Evolutionary conservation across 2,888 invertebrate species (phyloP).

Genomic region (Drosophila picticornis): DNA sequence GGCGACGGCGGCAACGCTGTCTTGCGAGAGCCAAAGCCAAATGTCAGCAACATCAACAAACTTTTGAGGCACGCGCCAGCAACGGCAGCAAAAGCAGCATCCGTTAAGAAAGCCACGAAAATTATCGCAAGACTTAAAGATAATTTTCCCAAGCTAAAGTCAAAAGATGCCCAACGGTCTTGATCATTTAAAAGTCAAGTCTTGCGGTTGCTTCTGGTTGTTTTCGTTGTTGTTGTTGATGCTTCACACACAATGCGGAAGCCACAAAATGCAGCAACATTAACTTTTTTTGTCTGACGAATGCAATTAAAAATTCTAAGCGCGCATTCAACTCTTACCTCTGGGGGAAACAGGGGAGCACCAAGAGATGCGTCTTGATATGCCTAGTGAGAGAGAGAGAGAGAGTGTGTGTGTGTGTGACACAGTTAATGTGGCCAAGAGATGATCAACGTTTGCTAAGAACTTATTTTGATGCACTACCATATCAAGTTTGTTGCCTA

Average conservation of each 20-base stretch:
- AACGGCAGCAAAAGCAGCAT: slow-evolving; percentile 16
- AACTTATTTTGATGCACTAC: slow-evolving; percentile 8
- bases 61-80: slow-evolving; percentile 49
- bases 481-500: slow-evolving; percentile 70
- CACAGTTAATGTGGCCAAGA: slow-evolving; percentile 54
- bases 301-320: slow-evolving; percentile 80
- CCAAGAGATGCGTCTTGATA: slow-evolving; percentile 13
- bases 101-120: slow-evolving; percentile 57
- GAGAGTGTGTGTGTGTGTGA: slow-evolving; percentile 45
- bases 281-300: slow-evolving; percentile 43
- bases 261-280: slow-evolving; percentile 63
- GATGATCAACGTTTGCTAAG: slow-evolving; percentile 27
- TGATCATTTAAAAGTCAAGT: slow-evolving; percentile 32
- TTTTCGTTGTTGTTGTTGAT: slow-evolving; percentile 2
- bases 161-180: slow-evolving; percentile 55
- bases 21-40: slow-evolving; percentile 23
- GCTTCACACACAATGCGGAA: slow-evolving; percentile 74
- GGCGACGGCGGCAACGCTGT: slow-evolving; percentile 15
- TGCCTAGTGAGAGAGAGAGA: slow-evolving; percentile 21
- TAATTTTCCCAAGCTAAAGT: slow-evolving; percentile 52
- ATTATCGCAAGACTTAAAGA: slow-evolving; percentile 49
- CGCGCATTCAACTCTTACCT: slow-evolving; percentile 69
- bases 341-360: slow-evolving; percentile 19
- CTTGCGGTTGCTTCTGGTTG: slow-evolving; percentile 11
- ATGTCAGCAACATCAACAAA: slow-evolving; percentile 33